Percentiles rank a stretch among this genome's conserved stretches.
phyloP scores from a whole-genome alignment of 2,888 invertebrate genomes.

The Malthinus flaveolus region DNA sequence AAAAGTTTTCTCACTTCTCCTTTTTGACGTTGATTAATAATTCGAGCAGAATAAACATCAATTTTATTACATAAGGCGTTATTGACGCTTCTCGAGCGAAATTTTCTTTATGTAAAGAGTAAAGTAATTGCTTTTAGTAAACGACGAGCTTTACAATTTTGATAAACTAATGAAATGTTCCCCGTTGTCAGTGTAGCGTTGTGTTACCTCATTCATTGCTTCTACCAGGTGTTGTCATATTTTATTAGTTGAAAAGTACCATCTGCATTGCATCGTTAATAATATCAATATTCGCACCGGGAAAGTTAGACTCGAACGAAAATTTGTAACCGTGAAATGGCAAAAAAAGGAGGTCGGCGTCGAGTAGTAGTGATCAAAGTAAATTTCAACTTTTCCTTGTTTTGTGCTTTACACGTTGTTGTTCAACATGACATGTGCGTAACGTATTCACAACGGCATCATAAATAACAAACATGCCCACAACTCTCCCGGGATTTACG shows the following conservation, averaged over 20 bases:
- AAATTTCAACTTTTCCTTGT: conserved; percentile 26
- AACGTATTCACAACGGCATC: conserved; percentile 44
- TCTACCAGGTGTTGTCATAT: conserved; percentile 34
- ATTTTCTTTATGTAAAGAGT: conserved; percentile 13
- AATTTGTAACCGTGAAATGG: conserved; percentile 7
- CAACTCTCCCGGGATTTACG: conserved; percentile 48
- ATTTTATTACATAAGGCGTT: conserved; percentile 16
- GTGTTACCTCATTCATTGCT: conserved; percentile 28
- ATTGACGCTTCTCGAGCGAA: conserved; percentile 16
- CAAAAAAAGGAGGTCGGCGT: conserved; percentile 11
- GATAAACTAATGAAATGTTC: conserved; percentile 31
- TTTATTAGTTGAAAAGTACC: conserved; percentile 31
- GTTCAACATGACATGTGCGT: conserved; percentile 36
- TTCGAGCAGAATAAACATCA: conserved; percentile 8
- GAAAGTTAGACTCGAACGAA: background rate
- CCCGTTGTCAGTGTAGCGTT: conserved; percentile 22
- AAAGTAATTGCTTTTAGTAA: conserved; percentile 23
- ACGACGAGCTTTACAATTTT: conserved; percentile 24
- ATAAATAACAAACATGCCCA: conserved; percentile 48
- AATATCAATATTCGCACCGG: conserved; percentile 18
- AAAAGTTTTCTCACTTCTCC: background rate
- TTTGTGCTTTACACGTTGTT: conserved; percentile 19
- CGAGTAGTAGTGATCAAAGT: conserved; percentile 15
- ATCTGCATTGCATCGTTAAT: conserved; percentile 30
- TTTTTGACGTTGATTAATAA: background rate